Base-by-base conservation (phyloP, 1,140 invertebrate genomes). In the Bombus superbus region DNA sequence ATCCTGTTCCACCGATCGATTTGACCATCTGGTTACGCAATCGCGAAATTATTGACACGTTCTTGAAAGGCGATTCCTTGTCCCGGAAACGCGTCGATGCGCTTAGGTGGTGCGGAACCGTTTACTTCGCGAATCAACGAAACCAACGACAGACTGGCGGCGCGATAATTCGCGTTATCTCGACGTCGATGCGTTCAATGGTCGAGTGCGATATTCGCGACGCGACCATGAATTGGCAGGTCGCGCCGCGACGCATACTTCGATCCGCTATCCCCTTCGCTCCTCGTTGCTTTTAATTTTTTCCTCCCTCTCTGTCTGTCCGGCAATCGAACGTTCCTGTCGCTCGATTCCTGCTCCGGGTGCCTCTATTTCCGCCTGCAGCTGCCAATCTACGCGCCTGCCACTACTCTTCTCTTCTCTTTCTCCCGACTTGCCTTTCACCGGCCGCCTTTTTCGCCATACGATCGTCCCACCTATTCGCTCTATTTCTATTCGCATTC, bases 131-230 rank as follows among this genome's bases (percentile, higher is more conserved):
- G 25, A 81, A 53, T 38, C 22, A 35, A n/a, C 40, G n/a, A 35
- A 32, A 25, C 32, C 18, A 53, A 35, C n/a, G 38, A 22, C 11
- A 22, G 15, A 59, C 22, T 38, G 35, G 3, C 25, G 10, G 64
- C 66, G 10, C 66, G 78, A 81, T 81, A 81, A 81, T 81, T 62
- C 35, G 32, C 53, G 35, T n/a, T 77, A 62, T 38, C 47, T 38
- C 57, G 15, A 40, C 10, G 32, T 25, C 53, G 25, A 15, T 35
- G 75, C 57, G 47, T 71, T 5, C 9, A 71, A 4, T 22, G 1
- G 10, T 22, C 35, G 38, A 71, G 38, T 9, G 38, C 38, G 10
- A 71, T 42, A 42, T 42, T 72, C 15, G 40, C 40, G 13, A n/a
- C 18, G 47, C 47, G 47, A 5, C 18, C 47, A 53, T 53, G 47